Base-by-base conservation (phyloP, 2,888 invertebrate species). In the Sabatieria punctata region DNA sequence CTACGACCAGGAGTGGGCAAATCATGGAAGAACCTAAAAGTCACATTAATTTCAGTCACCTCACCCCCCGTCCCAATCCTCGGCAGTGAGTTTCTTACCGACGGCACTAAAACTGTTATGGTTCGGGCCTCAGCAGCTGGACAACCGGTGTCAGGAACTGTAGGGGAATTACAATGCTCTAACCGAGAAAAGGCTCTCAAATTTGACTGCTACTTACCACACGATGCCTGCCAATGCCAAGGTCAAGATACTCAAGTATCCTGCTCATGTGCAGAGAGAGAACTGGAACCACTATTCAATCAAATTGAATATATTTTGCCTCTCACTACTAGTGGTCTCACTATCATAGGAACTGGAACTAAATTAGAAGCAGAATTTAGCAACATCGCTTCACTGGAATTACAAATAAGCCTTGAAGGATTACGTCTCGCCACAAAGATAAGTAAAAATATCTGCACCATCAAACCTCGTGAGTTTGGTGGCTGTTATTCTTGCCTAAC, bases 401-500 rank as follows among this genome's bases (percentile, higher is more conserved):
- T 40, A 18, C 11, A 40, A 11, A 40, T 40, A 19, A 4, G 3
- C 18, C 15, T 19, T 6, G 2, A 40, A 4, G 33, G 33, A 33
- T 33, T 33, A 13, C 33, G 33, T 13, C n/a, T 33, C 13, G 33
- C 33, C 33, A 13, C 33, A 33, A 33, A 33, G 33, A n/a, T 33
- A 13, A 33, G 13, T 13, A 33, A 33, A 33, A 33, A 33, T 33
- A 33, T 13, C 11, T 33, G 33, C 33, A 33, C 33, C 11, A 33
- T 33, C n/a, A 33, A 33, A 33, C 13, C 33, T 13, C 33, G 19
- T 8, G 8, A 18, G 11, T 13, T 48, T 6, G 13, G 23, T 15
- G 48, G 48, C 19, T 47, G 47, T n/a, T 47, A 30, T 21, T 15
- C 15, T 18, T 45, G 48, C 18, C 25, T 26, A 13, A 26, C 37